Evolutionary conservation across 2,797 vertebrate genomes (phyloP).

Genomic region (Peromyscus melanophrys): DNA sequence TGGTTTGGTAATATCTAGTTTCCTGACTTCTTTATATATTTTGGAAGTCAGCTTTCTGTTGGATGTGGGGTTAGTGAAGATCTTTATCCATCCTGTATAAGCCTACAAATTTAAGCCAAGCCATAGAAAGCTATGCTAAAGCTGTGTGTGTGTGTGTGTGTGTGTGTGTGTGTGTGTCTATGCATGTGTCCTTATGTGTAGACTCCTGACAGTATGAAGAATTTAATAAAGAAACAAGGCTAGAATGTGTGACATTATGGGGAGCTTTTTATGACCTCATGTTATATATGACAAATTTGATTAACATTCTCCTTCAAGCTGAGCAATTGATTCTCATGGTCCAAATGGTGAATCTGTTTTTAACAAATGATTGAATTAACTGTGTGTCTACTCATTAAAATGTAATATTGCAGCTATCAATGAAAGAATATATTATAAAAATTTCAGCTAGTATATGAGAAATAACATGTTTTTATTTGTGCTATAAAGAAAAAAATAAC

Average conservation of each 20-base stretch:
- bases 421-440: constrained; percentile 81
- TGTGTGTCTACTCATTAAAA: constrained; percentile 77
- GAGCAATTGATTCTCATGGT: constrained; percentile 60
- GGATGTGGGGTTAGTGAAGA: neutral
- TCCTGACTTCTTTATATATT: neutral
- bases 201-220: neutral
- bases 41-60: neutral
- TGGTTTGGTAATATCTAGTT: neutral
- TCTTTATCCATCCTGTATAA: neutral
- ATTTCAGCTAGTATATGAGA: constrained; percentile 75
- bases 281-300: neutral
- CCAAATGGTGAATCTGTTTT: constrained; percentile 62
- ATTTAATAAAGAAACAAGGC: constrained; percentile 10
- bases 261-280: neutral
- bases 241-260: neutral
- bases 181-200: neutral
- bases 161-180: neutral
- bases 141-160: neutral
- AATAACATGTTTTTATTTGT: constrained; percentile 77
- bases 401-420: constrained; percentile 73
- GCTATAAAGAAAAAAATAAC: constrained; percentile 80
- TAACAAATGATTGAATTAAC: constrained; percentile 64
- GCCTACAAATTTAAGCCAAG: constrained; percentile 90
- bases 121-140: constrained; percentile 90
- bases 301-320: constrained; percentile 49